Base-by-base conservation (phyloP, 2,888 invertebrate genomes). In the Conomelus anceps region DNA sequence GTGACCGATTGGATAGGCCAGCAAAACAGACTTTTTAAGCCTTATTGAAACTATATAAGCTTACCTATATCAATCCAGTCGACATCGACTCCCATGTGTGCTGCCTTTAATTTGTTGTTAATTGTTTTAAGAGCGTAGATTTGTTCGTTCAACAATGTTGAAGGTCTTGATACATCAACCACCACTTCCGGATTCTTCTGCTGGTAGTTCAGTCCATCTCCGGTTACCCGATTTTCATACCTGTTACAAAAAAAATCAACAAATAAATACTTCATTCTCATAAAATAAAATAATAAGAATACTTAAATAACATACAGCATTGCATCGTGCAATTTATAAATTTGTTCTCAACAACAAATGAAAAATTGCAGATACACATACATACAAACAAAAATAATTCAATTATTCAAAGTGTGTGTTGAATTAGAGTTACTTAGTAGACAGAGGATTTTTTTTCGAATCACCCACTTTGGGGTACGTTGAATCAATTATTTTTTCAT, bases 71-170 rank as follows among this genome's bases (percentile, higher is more conserved):
- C 96, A 86, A 95, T 94, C 97, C 97, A 98, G 92, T 98, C 97
- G 34, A 98, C 98, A 92, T 98, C 98, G 91, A 96, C 95, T 0
- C 98, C 99, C 92, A 98, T 98, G 94, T 96, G 98, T 0, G 99
- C 99, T 92, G 96, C 97, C 92, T 96, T 96, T 90, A 99, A 94
- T 92, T 97, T 96, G 91, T 95, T 96, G 29, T 97, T 96, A 91
- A 98, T 96, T 41, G 96, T 95, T 92, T 96, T 95, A 88, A 99
- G 94, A 89, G 96, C 95, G 92, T 96, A 96, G 63, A 96, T 95
- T 93, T 98, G 98, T 91, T 97, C 95, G 91, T 94, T 95, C 91
- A 96, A 95, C 92, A 95, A 92, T 34, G 93, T 93, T 91, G 94
- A 94, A n/a, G 93, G 93, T 89, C 93, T 92, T 29, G 92, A 93